phyloP scores from a whole-genome alignment of 2,888 invertebrate genomes.

The Dasypogon diadema region DNA sequence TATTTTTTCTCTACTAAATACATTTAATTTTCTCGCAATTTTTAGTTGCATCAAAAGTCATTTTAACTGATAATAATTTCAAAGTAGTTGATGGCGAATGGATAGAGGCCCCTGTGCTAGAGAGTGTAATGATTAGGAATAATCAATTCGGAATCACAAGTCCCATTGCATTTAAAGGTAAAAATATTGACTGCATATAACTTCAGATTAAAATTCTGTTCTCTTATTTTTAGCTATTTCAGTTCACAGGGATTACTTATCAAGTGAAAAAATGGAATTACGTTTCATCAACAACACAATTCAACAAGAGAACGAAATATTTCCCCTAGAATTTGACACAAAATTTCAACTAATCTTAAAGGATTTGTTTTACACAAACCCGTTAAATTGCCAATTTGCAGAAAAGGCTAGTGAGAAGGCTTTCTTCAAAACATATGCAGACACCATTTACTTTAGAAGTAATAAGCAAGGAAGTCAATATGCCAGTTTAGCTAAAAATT shows the following conservation, averaged over 20 bases:
- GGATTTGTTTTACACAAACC: constrained; percentile 60
- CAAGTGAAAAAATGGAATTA: constrained; percentile 65
- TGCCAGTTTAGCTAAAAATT: constrained; percentile 62
- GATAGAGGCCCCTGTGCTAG: constrained; percentile 63
- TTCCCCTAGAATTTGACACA: constrained; percentile 62
- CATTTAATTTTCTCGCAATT: neutral
- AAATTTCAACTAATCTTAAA: constrained; percentile 63
- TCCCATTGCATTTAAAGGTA: constrained; percentile 65
- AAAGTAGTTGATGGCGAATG: constrained; percentile 65
- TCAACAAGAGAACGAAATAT: constrained; percentile 56
- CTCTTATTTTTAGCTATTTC: constrained; percentile 26
- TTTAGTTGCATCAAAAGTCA: constrained; percentile 63
- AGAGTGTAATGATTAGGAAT: constrained; percentile 62
- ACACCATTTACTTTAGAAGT: constrained; percentile 62
- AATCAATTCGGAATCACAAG: constrained; percentile 65
- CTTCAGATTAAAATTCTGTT: too few species aligned
- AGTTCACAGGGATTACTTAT: constrained; percentile 62
- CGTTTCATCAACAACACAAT: constrained; percentile 64
- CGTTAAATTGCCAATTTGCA: constrained; percentile 63
- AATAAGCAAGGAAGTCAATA: constrained; percentile 56
- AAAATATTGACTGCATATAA: neutral
- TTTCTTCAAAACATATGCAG: constrained; percentile 63
- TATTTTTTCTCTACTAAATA: neutral
- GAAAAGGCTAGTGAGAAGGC: constrained; percentile 59
- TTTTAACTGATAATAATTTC: constrained; percentile 64